Conservation (phyloP, 2,113 vertebrate genomes). For the Sphyrna mokarran region DNA sequence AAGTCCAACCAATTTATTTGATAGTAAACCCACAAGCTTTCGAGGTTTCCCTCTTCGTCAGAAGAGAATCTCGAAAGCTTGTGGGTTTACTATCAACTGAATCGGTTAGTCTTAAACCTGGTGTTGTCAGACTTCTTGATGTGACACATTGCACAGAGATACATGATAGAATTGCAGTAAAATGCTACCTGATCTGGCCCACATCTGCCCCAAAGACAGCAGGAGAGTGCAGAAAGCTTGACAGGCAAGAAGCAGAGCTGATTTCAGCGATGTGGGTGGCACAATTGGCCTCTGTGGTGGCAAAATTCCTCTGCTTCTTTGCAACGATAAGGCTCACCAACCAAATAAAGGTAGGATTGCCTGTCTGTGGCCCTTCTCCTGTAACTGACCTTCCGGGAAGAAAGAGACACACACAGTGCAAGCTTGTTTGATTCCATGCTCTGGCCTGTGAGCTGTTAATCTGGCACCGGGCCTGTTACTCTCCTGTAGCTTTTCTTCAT, state of each 20-base stretch:
- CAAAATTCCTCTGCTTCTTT: background rate
- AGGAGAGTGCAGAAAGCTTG: background rate
- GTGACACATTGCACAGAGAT: too few species aligned
- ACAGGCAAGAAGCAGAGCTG: background rate
- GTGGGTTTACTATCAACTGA: too few species aligned
- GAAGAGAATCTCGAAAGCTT: too few species aligned
- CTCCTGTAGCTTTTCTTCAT: background rate
- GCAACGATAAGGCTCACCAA: background rate
- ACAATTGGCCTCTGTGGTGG: background rate
- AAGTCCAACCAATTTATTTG: too few species aligned
- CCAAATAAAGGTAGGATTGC: background rate
- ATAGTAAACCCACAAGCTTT: too few species aligned
- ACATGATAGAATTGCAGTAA: background rate
- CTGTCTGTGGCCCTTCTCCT: background rate
- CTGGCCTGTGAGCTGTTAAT: background rate
- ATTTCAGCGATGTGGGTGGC: background rate
- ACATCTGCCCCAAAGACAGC: background rate
- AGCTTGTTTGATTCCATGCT: background rate
- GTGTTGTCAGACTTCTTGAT: too few species aligned
- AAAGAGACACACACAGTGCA: background rate
- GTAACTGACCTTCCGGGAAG: background rate
- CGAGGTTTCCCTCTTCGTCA: too few species aligned
- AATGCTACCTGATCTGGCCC: background rate
- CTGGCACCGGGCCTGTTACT: background rate
- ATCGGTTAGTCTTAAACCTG: too few species aligned